Base-by-base conservation (phyloP, 2,797 vertebrate species). In the Natrix natrix region DNA sequence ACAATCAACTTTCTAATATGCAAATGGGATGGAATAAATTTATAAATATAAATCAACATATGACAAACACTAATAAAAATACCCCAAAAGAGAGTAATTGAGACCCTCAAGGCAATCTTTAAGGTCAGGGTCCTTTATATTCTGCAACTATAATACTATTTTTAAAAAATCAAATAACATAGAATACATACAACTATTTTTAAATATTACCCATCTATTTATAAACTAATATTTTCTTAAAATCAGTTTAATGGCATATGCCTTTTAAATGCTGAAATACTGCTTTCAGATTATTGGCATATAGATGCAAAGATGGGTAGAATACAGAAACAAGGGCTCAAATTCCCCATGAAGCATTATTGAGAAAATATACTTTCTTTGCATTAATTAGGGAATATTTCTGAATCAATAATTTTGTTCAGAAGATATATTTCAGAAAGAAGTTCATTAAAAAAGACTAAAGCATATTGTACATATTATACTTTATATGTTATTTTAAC, bases 351-450 rank as follows among this genome's bases (percentile, higher is more conserved):
- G 94, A 93, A 88, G 88, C 48, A 60, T 48, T 10, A 91, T 90
- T 88, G 83, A 93, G 93, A 48, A 88, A 57, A 87, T 94, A 94
- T 88, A 91, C 28, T 26, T 90, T 69, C 6, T 12, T 56, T n/a
- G 32, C 87, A 96, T 93, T 32, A 92, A 91, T 90, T 91, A 90
- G 37, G 92, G 93, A 96, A 95, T 96, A 59, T 74, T 89, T 94
- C 4, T 78, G 60, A 93, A 93, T 92, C 91, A 87, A 59, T 93
- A 93, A 90, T 56, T 66, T 66, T 95, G 88, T 88, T 92, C 60
- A 92, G 90, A 95, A 95, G 88, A 92, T 93, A 87, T 94, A 94
- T 93, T 92, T 78, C 87, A 93, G 92, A 11, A 26, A 91, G 92
- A 93, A 92, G 93, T 92, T 94, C 88, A 74, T 89, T 83, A 90